Evolutionary conservation across 2,888 invertebrate species (phyloP).

Genomic region (Ichneumoninae sp.): DNA sequence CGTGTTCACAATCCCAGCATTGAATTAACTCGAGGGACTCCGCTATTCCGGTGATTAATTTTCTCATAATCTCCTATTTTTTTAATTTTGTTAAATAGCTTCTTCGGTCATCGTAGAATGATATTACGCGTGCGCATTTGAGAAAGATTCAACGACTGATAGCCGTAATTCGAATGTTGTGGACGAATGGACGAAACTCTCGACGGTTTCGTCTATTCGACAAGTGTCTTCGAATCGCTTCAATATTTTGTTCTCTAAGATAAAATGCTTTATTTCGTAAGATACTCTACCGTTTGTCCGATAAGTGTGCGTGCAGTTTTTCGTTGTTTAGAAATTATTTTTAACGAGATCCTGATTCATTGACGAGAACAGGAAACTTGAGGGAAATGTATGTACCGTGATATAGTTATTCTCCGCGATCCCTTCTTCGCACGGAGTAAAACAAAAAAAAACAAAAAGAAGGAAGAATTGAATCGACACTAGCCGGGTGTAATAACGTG

Average conservation of each 20-base stretch:
- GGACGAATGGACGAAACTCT: conserved; percentile 17
- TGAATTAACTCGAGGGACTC: conserved; percentile 6
- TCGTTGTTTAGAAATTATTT: background rate
- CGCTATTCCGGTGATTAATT: conserved; percentile 33
- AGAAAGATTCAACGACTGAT: conserved; percentile 35
- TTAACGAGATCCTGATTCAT: conserved; percentile 11
- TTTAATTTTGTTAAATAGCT: conserved; percentile 3
- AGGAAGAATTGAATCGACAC: conserved; percentile 51
- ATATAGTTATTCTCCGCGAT: conserved; percentile 38
- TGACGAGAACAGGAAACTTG: conserved; percentile 7
- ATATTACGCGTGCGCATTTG: conserved; percentile 10
- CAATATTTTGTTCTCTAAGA: conserved; percentile 12
- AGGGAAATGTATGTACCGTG: conserved; percentile 39
- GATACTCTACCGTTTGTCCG: conserved; percentile 28
- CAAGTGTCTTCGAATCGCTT: conserved; percentile 2
- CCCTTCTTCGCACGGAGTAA: conserved; percentile 8
- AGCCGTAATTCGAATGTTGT: conserved; percentile 23
- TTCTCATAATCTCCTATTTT: conserved; percentile 15
- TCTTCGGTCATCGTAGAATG: conserved; percentile 7
- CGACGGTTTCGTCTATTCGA: background rate
- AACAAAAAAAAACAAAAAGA: conserved; percentile 42
- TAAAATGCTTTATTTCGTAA: conserved; percentile 51
- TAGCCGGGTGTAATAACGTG: conserved; percentile 60
- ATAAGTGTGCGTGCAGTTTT: conserved; percentile 29
- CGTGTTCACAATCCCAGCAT: conserved; percentile 28